phyloP scores from a whole-genome alignment of 2,113 vertebrate genomes.

The Pangasianodon hypophthalmus region DNA sequence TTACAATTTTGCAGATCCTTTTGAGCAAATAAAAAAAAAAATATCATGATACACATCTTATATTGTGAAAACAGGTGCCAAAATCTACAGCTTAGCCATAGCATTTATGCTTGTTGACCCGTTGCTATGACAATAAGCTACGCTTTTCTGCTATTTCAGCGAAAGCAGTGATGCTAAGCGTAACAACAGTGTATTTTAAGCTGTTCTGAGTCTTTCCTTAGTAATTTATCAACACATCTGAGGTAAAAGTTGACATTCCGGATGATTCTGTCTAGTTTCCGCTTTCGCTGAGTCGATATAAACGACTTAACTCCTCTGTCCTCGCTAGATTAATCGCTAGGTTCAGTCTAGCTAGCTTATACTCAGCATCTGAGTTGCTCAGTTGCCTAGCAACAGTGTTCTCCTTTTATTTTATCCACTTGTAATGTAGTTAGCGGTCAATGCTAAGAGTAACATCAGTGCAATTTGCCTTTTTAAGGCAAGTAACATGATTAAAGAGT shows the following conservation, averaged over 20 bases:
- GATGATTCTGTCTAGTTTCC: neutral
- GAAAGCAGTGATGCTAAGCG: neutral
- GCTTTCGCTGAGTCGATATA: neutral
- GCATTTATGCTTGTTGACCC: neutral
- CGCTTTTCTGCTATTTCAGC: neutral
- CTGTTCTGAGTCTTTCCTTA: neutral
- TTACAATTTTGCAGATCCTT: no score
- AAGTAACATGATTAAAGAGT: neutral
- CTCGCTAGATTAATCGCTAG: neutral
- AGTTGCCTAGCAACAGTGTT: neutral
- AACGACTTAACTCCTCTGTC: no score
- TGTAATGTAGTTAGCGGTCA: neutral
- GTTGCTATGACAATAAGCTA: neutral
- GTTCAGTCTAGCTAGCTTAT: neutral
- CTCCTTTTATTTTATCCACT: neutral
- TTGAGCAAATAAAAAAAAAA: no score
- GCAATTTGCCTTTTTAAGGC: neutral
- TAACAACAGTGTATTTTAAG: neutral
- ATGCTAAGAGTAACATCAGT: neutral
- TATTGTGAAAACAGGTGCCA: neutral
- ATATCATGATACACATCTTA: neutral
- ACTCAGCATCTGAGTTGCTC: neutral
- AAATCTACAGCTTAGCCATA: neutral
- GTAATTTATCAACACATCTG: neutral
- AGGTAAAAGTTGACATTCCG: neutral